Conservation (phyloP, 2,888 invertebrate genomes). For the Operophtera brumata region DNA sequence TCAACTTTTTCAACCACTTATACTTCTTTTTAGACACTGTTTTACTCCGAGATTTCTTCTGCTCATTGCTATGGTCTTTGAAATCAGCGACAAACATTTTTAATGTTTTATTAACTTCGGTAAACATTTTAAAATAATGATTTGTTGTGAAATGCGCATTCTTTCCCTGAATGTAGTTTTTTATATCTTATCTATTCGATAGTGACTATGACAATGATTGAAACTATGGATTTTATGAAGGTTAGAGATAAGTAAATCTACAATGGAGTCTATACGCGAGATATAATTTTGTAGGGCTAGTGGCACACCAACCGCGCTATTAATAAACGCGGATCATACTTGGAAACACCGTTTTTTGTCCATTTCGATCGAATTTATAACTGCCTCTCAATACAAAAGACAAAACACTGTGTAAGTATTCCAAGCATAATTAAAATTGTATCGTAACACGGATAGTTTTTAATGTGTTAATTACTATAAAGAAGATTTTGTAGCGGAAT, state of each 20-base stretch:
- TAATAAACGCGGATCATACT: no score
- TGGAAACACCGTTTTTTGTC: no score
- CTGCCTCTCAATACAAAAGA: no score
- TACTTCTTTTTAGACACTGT: not conserved
- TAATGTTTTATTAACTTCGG: not conserved
- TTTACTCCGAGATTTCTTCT: not conserved
- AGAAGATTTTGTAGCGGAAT: no score
- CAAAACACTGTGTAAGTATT: no score
- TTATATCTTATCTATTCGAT: conserved; percentile 4
- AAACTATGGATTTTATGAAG: not conserved
- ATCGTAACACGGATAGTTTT: no score
- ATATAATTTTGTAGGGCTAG: not conserved
- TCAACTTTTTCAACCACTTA: conserved; percentile 19
- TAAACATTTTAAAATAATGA: conserved; percentile 1
- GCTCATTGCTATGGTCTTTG: not conserved
- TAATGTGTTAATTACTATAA: no score
- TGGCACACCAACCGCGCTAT: no score
- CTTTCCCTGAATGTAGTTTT: not conserved
- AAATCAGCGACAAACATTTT: conserved; percentile 1
- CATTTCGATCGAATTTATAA: no score
- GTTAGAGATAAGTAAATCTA: not conserved
- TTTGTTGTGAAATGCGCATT: not conserved
- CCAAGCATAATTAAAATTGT: no score
- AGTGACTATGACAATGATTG: conserved; percentile 4
- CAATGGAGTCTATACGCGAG: not conserved